Percentiles rank a stretch among this genome's conserved stretches.
phyloP scores from a whole-genome alignment of 35 echinoderm and acorn worm genomes.

The Apostichopus japonicus region DNA sequence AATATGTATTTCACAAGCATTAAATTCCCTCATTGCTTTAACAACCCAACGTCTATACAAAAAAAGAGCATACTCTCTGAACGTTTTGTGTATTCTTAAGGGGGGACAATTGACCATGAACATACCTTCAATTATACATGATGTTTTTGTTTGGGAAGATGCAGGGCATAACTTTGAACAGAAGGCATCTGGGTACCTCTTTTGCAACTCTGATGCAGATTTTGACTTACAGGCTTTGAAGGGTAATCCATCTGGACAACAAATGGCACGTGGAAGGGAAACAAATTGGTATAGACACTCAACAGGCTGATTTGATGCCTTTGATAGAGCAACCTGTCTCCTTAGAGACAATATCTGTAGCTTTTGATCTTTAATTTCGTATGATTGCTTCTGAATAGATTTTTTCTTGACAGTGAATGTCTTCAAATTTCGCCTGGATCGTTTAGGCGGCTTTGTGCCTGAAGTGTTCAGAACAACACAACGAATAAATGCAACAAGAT shows the following conservation, averaged over 20 bases:
- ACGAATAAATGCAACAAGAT: slow-evolving; percentile 35
- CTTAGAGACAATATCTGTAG: slow-evolving; percentile 49
- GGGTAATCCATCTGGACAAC: slow-evolving; percentile 44
- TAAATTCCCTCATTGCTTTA: slow-evolving; percentile 8
- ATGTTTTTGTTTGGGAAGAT: neutral
- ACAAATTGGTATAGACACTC: slow-evolving; percentile 25
- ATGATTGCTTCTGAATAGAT: no score
- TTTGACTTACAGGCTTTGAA: slow-evolving; percentile 35
- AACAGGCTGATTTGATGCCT: slow-evolving; percentile 31
- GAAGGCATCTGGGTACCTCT: slow-evolving; percentile 49
- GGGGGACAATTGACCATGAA: slow-evolving; percentile 25
- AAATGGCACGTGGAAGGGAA: slow-evolving; percentile 49
- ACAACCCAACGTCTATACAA: neutral
- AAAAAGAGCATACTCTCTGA: slow-evolving; percentile 32
- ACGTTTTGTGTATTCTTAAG: slow-evolving; percentile 22
- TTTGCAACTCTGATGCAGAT: neutral
- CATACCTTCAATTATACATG: slow-evolving; percentile 55
- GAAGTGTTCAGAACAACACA: slow-evolving; percentile 42
- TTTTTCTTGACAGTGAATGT: slow-evolving; percentile 5
- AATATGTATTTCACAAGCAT: slow-evolving; percentile 40
- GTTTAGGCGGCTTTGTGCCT: neutral
- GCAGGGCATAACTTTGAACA: neutral
- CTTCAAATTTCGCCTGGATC: slow-evolving; percentile 38
- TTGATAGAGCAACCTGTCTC: slow-evolving; percentile 52
- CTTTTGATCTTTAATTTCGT: slow-evolving; percentile 52